phyloP scores from a whole-genome alignment of 2,888 invertebrate species.

The Busseola fusca region DNA sequence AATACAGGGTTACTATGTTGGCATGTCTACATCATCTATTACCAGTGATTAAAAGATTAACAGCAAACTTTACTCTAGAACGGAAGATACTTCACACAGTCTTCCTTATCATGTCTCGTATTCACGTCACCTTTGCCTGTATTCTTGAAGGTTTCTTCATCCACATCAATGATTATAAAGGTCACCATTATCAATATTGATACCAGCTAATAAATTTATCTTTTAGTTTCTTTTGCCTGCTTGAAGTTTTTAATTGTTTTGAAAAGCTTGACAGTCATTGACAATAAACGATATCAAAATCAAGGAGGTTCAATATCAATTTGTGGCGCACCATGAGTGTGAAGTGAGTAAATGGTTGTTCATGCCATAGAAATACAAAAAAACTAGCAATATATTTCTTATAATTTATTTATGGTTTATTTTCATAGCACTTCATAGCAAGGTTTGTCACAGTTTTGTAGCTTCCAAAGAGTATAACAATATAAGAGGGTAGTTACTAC shows the following conservation, averaged over 20 bases:
- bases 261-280: constrained; percentile 1
- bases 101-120: constrained; percentile 42
- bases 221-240: neutral
- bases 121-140: constrained; percentile 18
- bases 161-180: constrained; percentile 5
- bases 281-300: neutral
- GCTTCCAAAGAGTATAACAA: too few species aligned
- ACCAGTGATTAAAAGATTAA: constrained; percentile 7
- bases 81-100: constrained; percentile 67
- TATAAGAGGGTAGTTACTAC: too few species aligned
- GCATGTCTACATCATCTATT: neutral
- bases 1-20: constrained; percentile 2
- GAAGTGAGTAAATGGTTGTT: neutral
- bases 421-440: neutral
- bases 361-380: neutral
- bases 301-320: constrained; percentile 12
- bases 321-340: neutral
- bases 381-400: neutral
- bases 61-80: constrained; percentile 40
- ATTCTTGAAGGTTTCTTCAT: neutral
- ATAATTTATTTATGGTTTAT: too few species aligned
- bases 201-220: neutral
- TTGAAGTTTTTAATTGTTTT: constrained; percentile 18
- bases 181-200: constrained; percentile 22
- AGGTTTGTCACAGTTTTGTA: too few species aligned